Percentiles rank a stretch among this genome's conserved stretches.
Evolutionary conservation across 2,888 invertebrate species (phyloP).

Genomic region (Bruchidius siliquastri): DNA sequence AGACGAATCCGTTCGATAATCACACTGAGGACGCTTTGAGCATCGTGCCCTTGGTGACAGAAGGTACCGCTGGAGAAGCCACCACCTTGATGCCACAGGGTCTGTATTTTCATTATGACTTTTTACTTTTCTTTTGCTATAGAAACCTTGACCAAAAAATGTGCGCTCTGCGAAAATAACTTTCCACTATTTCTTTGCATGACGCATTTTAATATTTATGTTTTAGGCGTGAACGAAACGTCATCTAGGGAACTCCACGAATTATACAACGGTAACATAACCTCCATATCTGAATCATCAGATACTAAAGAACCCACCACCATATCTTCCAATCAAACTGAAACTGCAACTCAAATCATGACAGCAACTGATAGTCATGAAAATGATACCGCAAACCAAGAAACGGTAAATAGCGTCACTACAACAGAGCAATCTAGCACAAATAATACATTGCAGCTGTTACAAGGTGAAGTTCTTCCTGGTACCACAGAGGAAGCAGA

Average conservation of each 20-base stretch:
- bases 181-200: no score
- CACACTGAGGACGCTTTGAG: constrained; percentile 32
- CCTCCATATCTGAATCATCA: neutral
- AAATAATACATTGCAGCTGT: neutral
- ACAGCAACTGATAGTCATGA: neutral
- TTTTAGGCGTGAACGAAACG: neutral
- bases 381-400: neutral
- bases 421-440: neutral
- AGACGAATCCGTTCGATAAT: constrained; percentile 50
- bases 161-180: no score
- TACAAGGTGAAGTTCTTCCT: neutral
- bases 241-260: constrained; percentile 4
- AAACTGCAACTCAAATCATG: constrained; percentile 5
- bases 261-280: neutral
- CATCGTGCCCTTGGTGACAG: constrained; percentile 27
- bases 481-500: neutral
- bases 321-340: constrained; percentile 6
- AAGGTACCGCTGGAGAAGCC: constrained; percentile 4
- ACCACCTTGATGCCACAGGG: constrained; percentile 7
- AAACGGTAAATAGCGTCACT: neutral
- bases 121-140: no score
- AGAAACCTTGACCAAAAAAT: no score
- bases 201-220: no score
- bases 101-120: no score
- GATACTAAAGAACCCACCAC: constrained; percentile 1